A percentile compares a stretch with the other conserved stretches of the same genome.
Conservation (phyloP, 2,797 vertebrate species). For the Anabacerthia variegaticeps region DNA sequence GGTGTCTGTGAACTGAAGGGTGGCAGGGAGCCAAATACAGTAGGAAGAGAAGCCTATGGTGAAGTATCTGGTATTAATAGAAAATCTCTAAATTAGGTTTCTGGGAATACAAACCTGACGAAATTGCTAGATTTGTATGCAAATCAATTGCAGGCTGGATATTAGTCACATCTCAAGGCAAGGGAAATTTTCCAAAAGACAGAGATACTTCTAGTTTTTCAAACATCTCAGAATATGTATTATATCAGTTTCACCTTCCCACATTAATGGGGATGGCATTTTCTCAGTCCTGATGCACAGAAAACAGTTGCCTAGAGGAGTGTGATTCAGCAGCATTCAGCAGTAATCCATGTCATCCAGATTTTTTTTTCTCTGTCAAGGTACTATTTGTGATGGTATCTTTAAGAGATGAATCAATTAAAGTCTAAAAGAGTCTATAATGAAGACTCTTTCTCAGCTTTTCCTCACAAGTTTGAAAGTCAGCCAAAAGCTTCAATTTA, state of each 20-base stretch:
- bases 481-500: neutral
- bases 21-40: conserved; percentile 38
- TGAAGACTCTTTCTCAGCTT: neutral
- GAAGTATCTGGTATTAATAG: conserved; percentile 50
- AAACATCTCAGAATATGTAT: neutral
- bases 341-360: neutral
- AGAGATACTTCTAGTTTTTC: neutral
- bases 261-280: neutral
- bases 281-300: neutral
- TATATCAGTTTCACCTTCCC: neutral
- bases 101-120: conserved; percentile 8
- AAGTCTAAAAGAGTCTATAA: neutral
- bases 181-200: neutral
- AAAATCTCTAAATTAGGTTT: conserved; percentile 59
- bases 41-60: conserved; percentile 1
- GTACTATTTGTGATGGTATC: neutral
- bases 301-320: neutral
- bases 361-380: neutral
- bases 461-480: neutral
- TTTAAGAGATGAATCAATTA: neutral
- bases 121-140: conserved; percentile 12
- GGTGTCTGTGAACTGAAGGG: neutral
- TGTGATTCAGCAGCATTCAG: neutral
- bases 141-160: neutral
- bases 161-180: neutral